A percentile compares a stretch with the other conserved stretches of the same genome.
Evolutionary conservation across 92 coral and sea anemone species (phyloP).

Genomic region (Galaxea fascicularis): DNA sequence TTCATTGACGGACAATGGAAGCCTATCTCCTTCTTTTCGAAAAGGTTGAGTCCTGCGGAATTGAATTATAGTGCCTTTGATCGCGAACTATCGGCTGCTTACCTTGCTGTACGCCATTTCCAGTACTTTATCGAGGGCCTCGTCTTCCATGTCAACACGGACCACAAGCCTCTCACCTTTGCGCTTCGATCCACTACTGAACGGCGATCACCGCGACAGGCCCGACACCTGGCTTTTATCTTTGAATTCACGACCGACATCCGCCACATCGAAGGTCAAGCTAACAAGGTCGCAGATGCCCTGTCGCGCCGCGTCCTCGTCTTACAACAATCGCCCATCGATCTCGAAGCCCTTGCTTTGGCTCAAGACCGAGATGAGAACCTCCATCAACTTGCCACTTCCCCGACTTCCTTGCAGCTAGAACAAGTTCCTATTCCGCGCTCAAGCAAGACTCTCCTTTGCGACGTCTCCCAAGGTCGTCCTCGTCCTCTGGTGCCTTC

Average conservation of each 20-base stretch:
- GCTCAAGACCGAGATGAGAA: slow-evolving; percentile 56
- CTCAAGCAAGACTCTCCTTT: slow-evolving; percentile 10
- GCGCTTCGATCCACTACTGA: slow-evolving; percentile 63
- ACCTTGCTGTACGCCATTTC: slow-evolving; percentile 57
- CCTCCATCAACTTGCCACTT: slow-evolving; percentile 46
- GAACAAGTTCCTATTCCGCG: slow-evolving; percentile 37
- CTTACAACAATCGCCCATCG: slow-evolving; percentile 38
- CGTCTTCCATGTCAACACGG: slow-evolving; percentile 49
- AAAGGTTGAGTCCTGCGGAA: slow-evolving; percentile 47
- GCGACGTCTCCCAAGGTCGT: slow-evolving; percentile 55
- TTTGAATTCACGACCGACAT: slow-evolving; percentile 66
- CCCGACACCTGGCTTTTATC: slow-evolving; percentile 58
- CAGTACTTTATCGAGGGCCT: slow-evolving; percentile 65
- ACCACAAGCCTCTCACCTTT: slow-evolving; percentile 67
- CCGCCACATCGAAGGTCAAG: not conserved
- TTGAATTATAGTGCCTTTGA: slow-evolving; percentile 64
- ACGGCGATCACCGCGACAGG: slow-evolving; percentile 61
- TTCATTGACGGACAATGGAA: slow-evolving; percentile 52
- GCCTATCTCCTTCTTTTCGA: slow-evolving; percentile 67
- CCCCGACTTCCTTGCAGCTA: too few species aligned
- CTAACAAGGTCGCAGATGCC: not conserved
- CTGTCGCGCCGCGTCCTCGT: slow-evolving; percentile 15
- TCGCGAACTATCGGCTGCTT: slow-evolving; percentile 45
- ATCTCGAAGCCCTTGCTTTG: slow-evolving; percentile 42
- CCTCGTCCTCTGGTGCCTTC: slow-evolving; percentile 43